Base-by-base conservation (phyloP, 2,888 invertebrate species). In the Drosophila picticornis region DNA sequence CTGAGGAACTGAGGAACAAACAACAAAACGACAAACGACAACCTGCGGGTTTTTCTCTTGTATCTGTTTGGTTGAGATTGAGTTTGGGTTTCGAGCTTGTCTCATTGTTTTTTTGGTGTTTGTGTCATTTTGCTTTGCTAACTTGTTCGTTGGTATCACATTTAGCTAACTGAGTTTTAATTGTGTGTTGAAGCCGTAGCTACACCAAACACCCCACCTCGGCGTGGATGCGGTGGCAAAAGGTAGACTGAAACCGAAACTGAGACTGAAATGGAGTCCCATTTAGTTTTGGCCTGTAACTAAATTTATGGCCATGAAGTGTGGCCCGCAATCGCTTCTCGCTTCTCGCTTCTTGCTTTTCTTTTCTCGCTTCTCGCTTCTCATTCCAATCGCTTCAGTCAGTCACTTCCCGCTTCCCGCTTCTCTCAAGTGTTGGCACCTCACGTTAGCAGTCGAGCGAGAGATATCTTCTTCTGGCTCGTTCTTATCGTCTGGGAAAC, bases 121-220 rank as follows among this genome's bases (percentile, higher is more conserved):
- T 70, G 19, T 80, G 73, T 73, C 81, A 71, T 77, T 80, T 78
- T 81, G 81, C 84, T 78, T 75, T 76, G 38, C 46, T 64, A 61
- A 77, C 80, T 69, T 67, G 68, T 76, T 72, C 72, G 65, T 67
- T 78, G 69, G 72, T 81, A 78, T 81, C 71, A 71, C 72, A 88
- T 81, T 77, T 77, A 75, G 34, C 86, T 83, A 88, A 88, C 73
- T 78, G 76, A 65, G 55, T 86, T 86, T 88, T 86, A 88, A 81
- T 81, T 84, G 78, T 83, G 34, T 71, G 32, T 19, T 57, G 57
- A 57, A 31, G 57, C n/a, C 40, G 40, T 22, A 31, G 16, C 40
- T 36, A 10, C 25, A 29, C 9, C 13, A n/a, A 31, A 67, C 4
- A 11, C 25, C 34, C 55, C 46, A 29, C 36, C 43, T 50, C 55